These are phyloP conservation scores for Emmelina monodactyla DNA, from an alignment of 2,888 invertebrate species.

Conservation along the genomic window DNA sequence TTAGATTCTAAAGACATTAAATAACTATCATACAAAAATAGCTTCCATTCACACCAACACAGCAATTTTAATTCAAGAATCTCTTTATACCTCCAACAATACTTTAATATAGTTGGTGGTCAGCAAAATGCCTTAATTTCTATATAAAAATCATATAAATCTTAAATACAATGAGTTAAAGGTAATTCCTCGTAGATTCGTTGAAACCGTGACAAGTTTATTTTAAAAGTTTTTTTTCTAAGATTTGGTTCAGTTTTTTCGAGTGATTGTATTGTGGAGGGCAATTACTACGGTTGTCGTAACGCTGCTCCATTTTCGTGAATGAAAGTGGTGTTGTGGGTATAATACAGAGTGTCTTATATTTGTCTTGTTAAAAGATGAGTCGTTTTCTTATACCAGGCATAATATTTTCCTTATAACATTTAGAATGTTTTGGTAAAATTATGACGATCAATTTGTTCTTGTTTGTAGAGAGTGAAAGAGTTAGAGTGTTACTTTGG, in stretches of 20 bases:
- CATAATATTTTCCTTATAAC: too few relatives aligned
- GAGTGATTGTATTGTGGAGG: constrained; percentile 28
- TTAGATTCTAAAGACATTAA: constrained; percentile 2
- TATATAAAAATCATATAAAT: constrained; percentile 51
- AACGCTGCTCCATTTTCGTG: constrained; percentile 27
- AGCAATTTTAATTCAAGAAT: constrained; percentile 16
- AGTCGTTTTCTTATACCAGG: too few relatives aligned
- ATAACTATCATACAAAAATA: constrained; percentile 2
- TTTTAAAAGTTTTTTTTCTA: constrained; percentile 29
- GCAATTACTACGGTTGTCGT: constrained; percentile 55
- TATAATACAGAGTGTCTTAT: constrained; percentile 22
- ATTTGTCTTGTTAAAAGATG: too few relatives aligned
- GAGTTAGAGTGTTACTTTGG: too few relatives aligned
- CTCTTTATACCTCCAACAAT: constrained; percentile 10
- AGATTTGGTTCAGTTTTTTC: constrained; percentile 3
- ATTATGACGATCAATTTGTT: too few relatives aligned
- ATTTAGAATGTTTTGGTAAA: too few relatives aligned
- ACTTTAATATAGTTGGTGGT: constrained; percentile 17
- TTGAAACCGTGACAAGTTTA: constrained; percentile 40
- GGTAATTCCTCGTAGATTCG: constrained; percentile 26
- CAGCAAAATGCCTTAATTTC: constrained; percentile 27
- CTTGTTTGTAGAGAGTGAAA: too few relatives aligned
- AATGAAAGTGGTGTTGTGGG: constrained; percentile 23
- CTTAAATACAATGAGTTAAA: constrained; percentile 26
- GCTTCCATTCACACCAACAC: neutral